These are phyloP conservation scores for Epistrophe eligans DNA, from an alignment of 2,888 invertebrate genomes.

Conservation along the genomic window DNA sequence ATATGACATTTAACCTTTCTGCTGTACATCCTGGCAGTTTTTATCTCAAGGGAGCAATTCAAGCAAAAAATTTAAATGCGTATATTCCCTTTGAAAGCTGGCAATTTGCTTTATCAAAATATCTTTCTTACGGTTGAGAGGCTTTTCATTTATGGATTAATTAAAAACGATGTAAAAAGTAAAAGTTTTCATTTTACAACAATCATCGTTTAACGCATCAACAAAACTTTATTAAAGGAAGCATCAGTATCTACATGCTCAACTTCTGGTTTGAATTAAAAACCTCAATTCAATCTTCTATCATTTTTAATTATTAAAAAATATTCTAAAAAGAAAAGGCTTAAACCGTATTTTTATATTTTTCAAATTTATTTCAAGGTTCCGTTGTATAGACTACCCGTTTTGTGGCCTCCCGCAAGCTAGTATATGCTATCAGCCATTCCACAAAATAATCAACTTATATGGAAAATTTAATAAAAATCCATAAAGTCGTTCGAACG, in stretches of 20 bases:
- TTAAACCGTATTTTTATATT: too few relatives aligned
- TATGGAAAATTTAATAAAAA: too few relatives aligned
- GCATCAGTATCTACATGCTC: background rate
- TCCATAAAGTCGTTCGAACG: too few relatives aligned
- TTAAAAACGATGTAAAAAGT: background rate
- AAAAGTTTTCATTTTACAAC: background rate
- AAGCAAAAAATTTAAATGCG: background rate
- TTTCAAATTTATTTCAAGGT: too few relatives aligned
- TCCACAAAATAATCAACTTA: too few relatives aligned
- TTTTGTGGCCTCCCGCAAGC: too few relatives aligned
- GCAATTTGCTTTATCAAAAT: conserved; percentile 12
- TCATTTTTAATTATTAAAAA: background rate
- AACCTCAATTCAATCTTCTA: conserved; percentile 1
- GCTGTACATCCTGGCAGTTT: background rate
- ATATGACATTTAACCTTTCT: background rate
- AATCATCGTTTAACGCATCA: conserved; percentile 2
- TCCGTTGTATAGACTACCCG: too few relatives aligned
- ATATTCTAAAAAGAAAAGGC: too few relatives aligned
- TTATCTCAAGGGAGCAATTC: conserved; percentile 2
- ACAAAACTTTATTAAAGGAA: background rate
- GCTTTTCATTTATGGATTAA: conserved; percentile 29
- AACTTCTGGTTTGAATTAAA: background rate
- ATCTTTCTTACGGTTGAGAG: background rate
- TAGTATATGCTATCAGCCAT: too few relatives aligned
- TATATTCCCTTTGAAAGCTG: background rate